Evolutionary conservation across 2,113 vertebrate genomes (phyloP).

Genomic region (Hystrix brachyura): DNA sequence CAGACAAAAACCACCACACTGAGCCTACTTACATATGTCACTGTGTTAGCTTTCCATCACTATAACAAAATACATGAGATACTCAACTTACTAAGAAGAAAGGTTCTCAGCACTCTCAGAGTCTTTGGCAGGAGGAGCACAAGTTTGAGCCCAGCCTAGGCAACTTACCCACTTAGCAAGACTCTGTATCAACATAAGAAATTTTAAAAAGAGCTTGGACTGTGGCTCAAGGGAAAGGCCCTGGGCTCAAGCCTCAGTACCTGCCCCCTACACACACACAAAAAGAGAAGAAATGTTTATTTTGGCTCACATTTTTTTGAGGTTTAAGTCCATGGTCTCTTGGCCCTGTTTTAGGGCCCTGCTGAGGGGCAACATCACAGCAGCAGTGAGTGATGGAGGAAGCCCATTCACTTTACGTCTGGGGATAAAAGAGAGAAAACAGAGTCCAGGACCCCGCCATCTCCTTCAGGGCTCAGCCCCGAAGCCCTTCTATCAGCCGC

Average conservation of each 20-base stretch:
- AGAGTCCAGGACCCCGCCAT: background rate
- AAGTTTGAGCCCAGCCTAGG: background rate
- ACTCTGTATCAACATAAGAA: background rate
- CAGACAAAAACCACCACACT: background rate
- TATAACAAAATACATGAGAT: background rate
- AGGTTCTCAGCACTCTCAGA: background rate
- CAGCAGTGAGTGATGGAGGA: too few species aligned
- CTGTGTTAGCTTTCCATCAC: background rate
- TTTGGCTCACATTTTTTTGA: background rate
- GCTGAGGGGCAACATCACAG: background rate
- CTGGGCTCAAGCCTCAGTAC: background rate
- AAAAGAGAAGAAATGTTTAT: background rate
- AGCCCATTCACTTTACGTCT: background rate
- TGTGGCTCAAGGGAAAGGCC: background rate
- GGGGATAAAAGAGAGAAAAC: background rate
- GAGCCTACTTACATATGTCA: background rate
- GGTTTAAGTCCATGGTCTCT: background rate
- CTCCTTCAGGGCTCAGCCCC: too few species aligned
- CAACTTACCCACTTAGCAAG: background rate
- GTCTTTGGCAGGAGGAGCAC: background rate
- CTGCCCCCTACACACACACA: too few species aligned
- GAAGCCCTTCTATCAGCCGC: background rate
- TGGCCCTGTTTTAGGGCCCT: too few species aligned
- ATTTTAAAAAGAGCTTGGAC: background rate
- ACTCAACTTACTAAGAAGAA: background rate